phyloP scores from a whole-genome alignment of 2,113 vertebrate species.

The Podilymbus podiceps region DNA sequence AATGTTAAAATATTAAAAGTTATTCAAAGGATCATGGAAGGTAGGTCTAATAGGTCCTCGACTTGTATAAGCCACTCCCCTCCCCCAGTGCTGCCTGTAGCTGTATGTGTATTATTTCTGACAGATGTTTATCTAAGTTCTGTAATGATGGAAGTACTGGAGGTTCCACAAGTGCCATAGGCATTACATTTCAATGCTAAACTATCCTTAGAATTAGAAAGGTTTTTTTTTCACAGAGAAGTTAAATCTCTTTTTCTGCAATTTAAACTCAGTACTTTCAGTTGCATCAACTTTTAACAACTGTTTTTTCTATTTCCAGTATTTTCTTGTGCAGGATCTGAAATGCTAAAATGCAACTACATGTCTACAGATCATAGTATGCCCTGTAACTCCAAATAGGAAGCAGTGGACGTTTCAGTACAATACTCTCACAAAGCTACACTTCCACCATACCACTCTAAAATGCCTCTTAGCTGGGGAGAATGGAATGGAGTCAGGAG shows the following conservation, averaged over 20 bases:
- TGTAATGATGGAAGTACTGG: background rate
- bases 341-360: background rate
- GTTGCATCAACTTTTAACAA: background rate
- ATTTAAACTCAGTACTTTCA: background rate
- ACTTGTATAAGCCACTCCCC: rapidly evolving
- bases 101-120: background rate
- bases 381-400: background rate
- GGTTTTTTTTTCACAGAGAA: background rate
- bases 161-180: background rate
- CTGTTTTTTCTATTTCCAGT: background rate
- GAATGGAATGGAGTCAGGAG: background rate
- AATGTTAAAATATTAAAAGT: background rate
- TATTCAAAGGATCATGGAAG: background rate
- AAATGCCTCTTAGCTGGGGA: background rate
- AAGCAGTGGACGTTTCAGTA: background rate
- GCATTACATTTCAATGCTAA: background rate
- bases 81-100: background rate
- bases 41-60: background rate
- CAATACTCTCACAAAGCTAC: background rate
- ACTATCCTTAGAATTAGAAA: background rate
- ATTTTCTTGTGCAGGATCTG: background rate
- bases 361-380: background rate
- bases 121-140: background rate
- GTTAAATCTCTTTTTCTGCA: background rate
- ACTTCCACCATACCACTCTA: background rate